phyloP scores from a whole-genome alignment of 2,113 vertebrate genomes.

The Corythornis vintsioides region DNA sequence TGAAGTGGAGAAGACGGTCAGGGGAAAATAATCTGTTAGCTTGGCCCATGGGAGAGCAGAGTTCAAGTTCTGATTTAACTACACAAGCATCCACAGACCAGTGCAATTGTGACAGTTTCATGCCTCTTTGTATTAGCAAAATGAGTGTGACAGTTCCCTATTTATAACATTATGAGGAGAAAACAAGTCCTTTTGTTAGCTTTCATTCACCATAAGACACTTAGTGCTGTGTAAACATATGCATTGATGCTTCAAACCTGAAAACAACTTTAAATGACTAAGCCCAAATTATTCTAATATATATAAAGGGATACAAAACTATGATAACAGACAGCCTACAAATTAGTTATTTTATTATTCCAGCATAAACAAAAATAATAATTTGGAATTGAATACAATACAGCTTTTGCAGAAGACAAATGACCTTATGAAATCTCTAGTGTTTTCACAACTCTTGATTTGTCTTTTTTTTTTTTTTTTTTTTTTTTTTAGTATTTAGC shows the following conservation, averaged over 20 bases:
- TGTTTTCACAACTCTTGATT: not conserved
- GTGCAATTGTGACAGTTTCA: not conserved
- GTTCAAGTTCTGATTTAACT: slow-evolving; percentile 20
- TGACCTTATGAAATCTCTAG: not conserved
- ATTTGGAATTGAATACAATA: not conserved
- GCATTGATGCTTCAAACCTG: not conserved
- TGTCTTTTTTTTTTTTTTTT: not conserved
- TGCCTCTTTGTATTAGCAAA: not conserved
- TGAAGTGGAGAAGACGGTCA: not conserved
- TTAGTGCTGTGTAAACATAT: not conserved
- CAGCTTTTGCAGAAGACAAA: slow-evolving; percentile 14
- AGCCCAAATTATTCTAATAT: not conserved
- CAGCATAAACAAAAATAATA: not conserved
- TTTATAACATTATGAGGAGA: not conserved
- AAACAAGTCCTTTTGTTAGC: not conserved
- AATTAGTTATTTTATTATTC: slow-evolving; percentile 5
- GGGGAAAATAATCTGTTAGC: slow-evolving; percentile 1
- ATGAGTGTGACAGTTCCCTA: not conserved
- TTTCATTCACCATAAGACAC: accelerated
- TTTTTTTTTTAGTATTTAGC: slow-evolving; percentile 38
- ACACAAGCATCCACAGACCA: not conserved
- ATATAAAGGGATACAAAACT: not conserved
- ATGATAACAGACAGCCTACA: not conserved
- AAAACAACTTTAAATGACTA: not conserved
- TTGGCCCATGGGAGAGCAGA: not conserved